Conservation (phyloP, 1,140 invertebrate species). For the Drosophila watanabei region DNA sequence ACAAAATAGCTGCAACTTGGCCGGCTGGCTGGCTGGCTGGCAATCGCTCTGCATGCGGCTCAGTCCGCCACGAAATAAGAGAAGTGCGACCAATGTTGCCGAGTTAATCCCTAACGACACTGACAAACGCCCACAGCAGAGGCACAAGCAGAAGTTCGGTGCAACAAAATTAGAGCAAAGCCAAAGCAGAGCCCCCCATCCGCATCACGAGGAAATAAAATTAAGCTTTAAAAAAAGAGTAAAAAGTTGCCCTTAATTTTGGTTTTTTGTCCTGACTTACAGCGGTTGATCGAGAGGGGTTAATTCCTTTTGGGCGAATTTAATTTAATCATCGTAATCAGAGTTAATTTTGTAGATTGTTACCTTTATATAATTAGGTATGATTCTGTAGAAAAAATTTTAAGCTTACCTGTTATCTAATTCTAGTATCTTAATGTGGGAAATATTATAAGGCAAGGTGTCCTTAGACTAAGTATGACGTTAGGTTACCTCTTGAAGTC, state of each 20-base stretch:
- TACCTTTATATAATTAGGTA: neutral
- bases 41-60: slow-evolving; percentile 23
- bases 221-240: slow-evolving; percentile 43
- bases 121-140: slow-evolving; percentile 24
- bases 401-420: neutral
- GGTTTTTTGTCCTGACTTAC: slow-evolving; percentile 9
- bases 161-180: slow-evolving; percentile 32
- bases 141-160: slow-evolving; percentile 6
- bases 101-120: slow-evolving; percentile 52
- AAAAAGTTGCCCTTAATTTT: slow-evolving; percentile 40
- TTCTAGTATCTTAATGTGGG: too few species aligned
- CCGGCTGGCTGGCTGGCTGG: slow-evolving; percentile 10
- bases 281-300: neutral
- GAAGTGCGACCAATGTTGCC: slow-evolving; percentile 39
- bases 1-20: slow-evolving; percentile 47
- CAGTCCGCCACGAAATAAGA: slow-evolving; percentile 35
- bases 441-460: too few species aligned
- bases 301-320: neutral
- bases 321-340: neutral
- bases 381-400: neutral
- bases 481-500: neutral
- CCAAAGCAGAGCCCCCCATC: slow-evolving; percentile 2
- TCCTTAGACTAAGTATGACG: too few species aligned
- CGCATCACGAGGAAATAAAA: slow-evolving; percentile 23
- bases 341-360: neutral